Base-by-base conservation (phyloP, 1,140 invertebrate species). In the Amyelois transitella region DNA sequence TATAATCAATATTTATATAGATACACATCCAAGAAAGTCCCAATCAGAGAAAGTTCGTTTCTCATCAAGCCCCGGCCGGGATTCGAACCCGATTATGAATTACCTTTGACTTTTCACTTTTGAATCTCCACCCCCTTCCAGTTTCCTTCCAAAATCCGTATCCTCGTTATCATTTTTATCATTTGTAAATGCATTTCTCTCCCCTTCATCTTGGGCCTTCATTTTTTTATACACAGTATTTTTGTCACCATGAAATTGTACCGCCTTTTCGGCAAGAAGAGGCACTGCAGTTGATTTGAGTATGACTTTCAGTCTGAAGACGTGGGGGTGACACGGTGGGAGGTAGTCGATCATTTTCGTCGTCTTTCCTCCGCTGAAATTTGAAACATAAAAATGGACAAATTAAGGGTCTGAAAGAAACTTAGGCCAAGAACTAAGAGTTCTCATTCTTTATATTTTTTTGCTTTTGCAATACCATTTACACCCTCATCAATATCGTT, bases 291-390 rank as follows among this genome's bases (percentile, higher is more conserved):
- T 45, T 0, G 77, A 52, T 51, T 72, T 77, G 17, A 86, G 51
- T 12, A 79, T 69, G 0, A 84, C 66, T 62, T 71, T 69, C 0
- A 87, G 45, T 0, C 81, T 54, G 54, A 85, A 87, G 17, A 71
- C 76, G 62, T 83, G 77, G 1, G 75, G 80, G n/a, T 80, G 68
- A 45, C 76, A 67, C 3, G 84, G 74, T 4, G 81, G 71, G 1
- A 87, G 63, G 44, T 86, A 77, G 25, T 77, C 75, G 45, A 87
- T 83, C 10, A 44, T 69, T 56, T 80, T 81, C 4, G 48, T 60
- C 1, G 81, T 76, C 62, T 76, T 86, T 0, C 79, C 78, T 0
- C 84, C 84, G 21, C 84, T 87, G 69, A 18, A 72, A 74, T 55
- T 52, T 38, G 5, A n/a, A 14, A 38, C 10, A 45, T 8, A 19